Conservation (phyloP, 2,797 vertebrate genomes). For the Salarias fasciatus region DNA sequence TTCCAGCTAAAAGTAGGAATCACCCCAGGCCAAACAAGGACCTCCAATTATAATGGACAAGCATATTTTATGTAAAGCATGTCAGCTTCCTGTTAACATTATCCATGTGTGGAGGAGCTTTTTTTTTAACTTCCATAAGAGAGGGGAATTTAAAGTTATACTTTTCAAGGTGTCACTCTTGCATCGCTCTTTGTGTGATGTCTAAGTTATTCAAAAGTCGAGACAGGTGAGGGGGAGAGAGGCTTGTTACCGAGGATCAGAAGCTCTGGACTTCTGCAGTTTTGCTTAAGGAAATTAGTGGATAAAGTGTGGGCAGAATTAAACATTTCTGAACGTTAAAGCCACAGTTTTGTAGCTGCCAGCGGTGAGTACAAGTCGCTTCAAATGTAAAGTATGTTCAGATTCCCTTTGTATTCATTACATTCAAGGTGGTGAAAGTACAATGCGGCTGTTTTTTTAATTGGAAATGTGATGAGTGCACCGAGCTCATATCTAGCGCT, state of each 20-base stretch:
- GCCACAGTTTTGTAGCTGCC: not conserved
- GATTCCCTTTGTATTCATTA: not conserved
- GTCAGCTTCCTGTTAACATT: not conserved
- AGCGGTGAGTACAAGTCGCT: not conserved
- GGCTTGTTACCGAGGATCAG: not conserved
- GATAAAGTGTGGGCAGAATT: not conserved
- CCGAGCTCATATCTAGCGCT: too few relatives aligned
- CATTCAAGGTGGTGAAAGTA: not conserved
- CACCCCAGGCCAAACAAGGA: conserved; percentile 19
- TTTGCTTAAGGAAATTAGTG: not conserved
- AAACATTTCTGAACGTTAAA: not conserved
- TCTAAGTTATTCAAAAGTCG: not conserved
- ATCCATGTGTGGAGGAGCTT: not conserved
- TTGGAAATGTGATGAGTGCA: too few relatives aligned
- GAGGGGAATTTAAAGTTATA: not conserved
- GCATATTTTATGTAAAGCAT: conserved; percentile 13
- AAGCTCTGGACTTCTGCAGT: not conserved
- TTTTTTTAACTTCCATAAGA: not conserved
- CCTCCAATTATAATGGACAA: conserved; percentile 18
- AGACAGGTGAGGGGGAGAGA: not conserved
- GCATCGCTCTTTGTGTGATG: not conserved
- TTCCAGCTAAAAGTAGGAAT: conserved; percentile 17
- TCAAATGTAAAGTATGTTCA: not conserved
- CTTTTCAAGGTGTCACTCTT: conserved; percentile 1
- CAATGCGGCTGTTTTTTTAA: not conserved